A percentile compares a stretch with the other conserved stretches of the same genome.
Evolutionary conservation across 1,140 invertebrate species (phyloP).

Genomic region (Sesamia nonagrioides): DNA sequence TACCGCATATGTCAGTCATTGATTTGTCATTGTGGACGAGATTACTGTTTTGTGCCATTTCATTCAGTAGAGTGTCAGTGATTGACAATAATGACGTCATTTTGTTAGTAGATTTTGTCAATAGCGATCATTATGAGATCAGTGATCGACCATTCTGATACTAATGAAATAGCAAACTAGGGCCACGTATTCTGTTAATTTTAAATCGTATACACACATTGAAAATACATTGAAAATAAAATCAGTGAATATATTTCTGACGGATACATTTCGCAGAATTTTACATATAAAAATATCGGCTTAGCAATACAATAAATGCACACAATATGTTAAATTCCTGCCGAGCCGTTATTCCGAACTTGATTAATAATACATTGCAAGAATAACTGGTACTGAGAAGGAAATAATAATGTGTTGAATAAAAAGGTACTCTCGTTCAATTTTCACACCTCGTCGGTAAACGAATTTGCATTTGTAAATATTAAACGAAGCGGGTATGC

Average conservation of each 20-base stretch:
- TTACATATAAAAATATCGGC: constrained; percentile 15
- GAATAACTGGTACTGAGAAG: constrained; percentile 2
- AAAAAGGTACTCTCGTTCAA: constrained; percentile 20
- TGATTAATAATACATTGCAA: constrained; percentile 9
- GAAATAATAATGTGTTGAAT: constrained; percentile 16
- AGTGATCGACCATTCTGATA: too few species aligned
- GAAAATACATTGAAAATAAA: constrained; percentile 1
- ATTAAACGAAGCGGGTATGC: constrained; percentile 36
- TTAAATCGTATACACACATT: too few species aligned
- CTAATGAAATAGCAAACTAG: too few species aligned
- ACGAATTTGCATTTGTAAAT: constrained; percentile 37
- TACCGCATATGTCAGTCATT: too few species aligned
- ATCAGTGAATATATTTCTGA: not conserved
- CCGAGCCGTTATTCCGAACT: not conserved
- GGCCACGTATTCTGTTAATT: too few species aligned
- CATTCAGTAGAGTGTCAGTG: too few species aligned
- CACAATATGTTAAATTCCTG: not conserved
- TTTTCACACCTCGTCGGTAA: constrained; percentile 34
- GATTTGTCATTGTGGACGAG: too few species aligned
- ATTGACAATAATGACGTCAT: too few species aligned
- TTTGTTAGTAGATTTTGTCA: too few species aligned
- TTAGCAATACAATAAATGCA: constrained; percentile 17
- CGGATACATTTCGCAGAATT: not conserved
- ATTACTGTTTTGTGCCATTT: too few species aligned
- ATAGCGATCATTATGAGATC: too few species aligned